These are phyloP conservation scores for Salvelinus namaycush DNA, from an alignment of 2,113 vertebrate species.

Conservation along the genomic window DNA sequence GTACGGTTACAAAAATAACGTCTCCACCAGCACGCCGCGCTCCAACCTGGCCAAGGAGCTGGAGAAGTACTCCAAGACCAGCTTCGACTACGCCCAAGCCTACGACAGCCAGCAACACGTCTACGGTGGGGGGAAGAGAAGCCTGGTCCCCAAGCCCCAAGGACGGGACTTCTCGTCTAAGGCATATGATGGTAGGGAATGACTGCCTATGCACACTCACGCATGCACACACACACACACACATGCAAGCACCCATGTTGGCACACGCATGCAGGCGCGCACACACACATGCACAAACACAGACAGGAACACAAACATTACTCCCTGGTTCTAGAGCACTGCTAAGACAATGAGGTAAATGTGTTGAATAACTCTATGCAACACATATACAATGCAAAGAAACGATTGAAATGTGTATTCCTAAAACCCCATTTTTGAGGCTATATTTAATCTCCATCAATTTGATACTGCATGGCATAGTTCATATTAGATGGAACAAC, in stretches of 20 bases:
- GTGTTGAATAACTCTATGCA: too few relatives aligned
- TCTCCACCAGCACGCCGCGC: conserved; percentile 96
- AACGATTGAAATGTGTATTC: too few relatives aligned
- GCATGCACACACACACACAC: not conserved
- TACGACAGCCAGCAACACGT: conserved; percentile 81
- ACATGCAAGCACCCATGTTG: not conserved
- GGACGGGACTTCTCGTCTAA: conserved; percentile 92
- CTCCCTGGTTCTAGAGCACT: too few relatives aligned
- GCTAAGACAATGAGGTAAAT: too few relatives aligned
- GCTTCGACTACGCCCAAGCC: conserved; percentile 89
- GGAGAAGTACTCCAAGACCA: conserved; percentile 99
- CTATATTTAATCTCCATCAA: too few relatives aligned
- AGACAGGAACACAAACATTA: too few relatives aligned
- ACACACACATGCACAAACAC: not conserved
- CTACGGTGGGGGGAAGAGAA: conserved; percentile 85
- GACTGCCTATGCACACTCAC: not conserved
- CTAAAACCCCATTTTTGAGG: too few relatives aligned
- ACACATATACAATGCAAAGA: too few relatives aligned
- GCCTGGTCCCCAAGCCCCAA: conserved; percentile 86
- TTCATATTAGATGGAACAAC: too few relatives aligned
- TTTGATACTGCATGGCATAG: too few relatives aligned
- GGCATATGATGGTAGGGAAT: conserved; percentile 89
- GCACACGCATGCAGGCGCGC: not conserved
- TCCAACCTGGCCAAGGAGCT: conserved; percentile 99
- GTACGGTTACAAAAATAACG: conserved; percentile 96